Evolutionary conservation across 2,797 vertebrate genomes (phyloP), one percentile per base, ranked within the genome.

Genomic region (Pipistrellus pipistrellus): DNA sequence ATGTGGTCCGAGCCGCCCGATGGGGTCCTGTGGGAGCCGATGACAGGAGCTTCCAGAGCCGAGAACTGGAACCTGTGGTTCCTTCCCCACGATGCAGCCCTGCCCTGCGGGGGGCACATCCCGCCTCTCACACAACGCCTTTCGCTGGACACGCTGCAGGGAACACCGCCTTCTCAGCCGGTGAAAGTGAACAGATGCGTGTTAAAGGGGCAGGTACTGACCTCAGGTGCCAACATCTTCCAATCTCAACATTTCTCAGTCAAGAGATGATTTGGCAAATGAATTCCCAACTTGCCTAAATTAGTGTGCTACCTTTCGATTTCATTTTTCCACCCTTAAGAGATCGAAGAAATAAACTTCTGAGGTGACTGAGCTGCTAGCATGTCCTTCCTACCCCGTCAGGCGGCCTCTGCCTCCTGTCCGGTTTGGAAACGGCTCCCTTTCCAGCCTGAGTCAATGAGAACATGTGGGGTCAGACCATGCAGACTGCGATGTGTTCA

Each of bases 1-100:
- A 68, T 44, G 44, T 11, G 44, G 44, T 44, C 11, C 1, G 0
- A 7, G 14, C 38, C 0, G 3, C 38, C 25, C 0, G 0, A 8
- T 20, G 13, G 32, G 0, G 4, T 82, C 25, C 17, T 4, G 2
- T 3, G 12, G 48, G 69, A 62, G 62, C 6, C 3, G 13, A 53
- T 30, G 76, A 18, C 11, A 10, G 27, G 62, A 14, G 78, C 44
- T 12, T 25, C 32, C 44, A 13, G 30, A 64, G 10, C 5, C 3
- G 6, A n/a, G 21, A 27, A 1, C 38, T 21, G 85, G 84, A 21
- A 1, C 1, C 0, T 10, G 11, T n/a, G 44, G 25, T 13, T 11
- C 21, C 41, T 13, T 55, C 53, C 76, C 10, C 9, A 0, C 21
- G 35, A 27, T 0, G 32, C 6, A 14, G 6, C 6, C 32, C 38